Base-by-base conservation (phyloP, 2,113 vertebrate genomes). In the Scatophagus argus region DNA sequence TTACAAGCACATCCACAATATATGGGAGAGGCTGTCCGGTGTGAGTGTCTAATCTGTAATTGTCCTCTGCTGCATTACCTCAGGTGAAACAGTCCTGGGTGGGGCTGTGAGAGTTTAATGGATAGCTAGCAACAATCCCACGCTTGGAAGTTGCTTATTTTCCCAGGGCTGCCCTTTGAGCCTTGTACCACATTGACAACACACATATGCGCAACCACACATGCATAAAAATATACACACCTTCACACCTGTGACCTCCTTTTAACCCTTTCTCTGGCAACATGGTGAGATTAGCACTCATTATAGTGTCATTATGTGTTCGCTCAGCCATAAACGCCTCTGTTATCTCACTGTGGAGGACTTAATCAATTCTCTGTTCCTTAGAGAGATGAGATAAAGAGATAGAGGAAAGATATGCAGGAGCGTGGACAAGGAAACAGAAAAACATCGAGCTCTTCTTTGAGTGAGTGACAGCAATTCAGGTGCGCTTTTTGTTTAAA, bases 291-390 rank as follows among this genome's bases (percentile, higher is more conserved):
- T 93, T 90, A 84, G 65, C 63, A 14, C 76, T 79, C 85, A 92
- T 94, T 92, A 93, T 83, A 80, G 82, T 19, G 34, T 82, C 83
- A 84, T 93, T 92, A 93, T 85, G 88, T 87, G 90, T 88, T 78
- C n/a, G 56, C 83, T 75, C 41, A 13, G 58, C 79, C 86, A 76
- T 93, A 92, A 93, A 94, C 67, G 31, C 43, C 61, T 41, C 64
- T 60, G 79, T 81, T 94, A 92, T 94, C 91, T 85, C 11, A 19
- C 52, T 72, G 69, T 41, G 27, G 41, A 81, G 64, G 58, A 25
- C 68, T 62, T 74, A 88, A 91, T 91, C 69, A 70, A 89, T 89
- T 85, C 75, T 73, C 64, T 82, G 90, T 71, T 68, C 88, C 77
- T 62, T 55, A 63, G 49, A 79, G 74, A 81, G 82, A 78, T 43